Evolutionary conservation across 2,113 vertebrate species (phyloP), one percentile per base, ranked within the genome.

Genomic region (Poeciliopsis turrubarensis): DNA sequence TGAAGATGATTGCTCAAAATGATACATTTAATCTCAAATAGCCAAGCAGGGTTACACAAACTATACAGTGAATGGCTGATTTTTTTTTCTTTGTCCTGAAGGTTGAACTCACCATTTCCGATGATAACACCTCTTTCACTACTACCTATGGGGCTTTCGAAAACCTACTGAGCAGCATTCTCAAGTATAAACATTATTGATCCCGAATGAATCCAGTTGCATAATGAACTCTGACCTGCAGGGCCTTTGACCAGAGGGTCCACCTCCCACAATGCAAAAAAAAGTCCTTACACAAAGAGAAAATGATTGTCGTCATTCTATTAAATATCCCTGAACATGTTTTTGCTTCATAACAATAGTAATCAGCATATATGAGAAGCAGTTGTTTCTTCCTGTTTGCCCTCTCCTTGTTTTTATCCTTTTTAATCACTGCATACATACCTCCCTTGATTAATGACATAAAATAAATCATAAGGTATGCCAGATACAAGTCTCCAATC

Each of bases 401-500:
- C 41, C 67, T 34, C 32, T 25, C 13, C 78, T 73, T 15, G 25
- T 73, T 77, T 68, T 73, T 75, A 44, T 27, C 30, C 62, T 30
- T 68, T 79, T 80, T 87, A 89, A 84, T 88, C 86, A 54, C 68
- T 47, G 54, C 68, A 68, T 70, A 60, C n/a, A 29, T 29, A 70
- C 67, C 62, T 63, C 15, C 66, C 79, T 60, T 74, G 75, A 88
- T 74, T 88, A 88, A 88, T 92, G 93, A 91, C 87, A 83, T 73
- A 69, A 68, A 73, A 67, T 54, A 73, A 76, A 71, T 77, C 86
- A 84, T 78, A 65, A 82, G 91, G 87, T 89, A 86, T 80, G 82
- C 81, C 68, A 78, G 12, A 15, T 31, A 89, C 84, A 91, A 87
- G 78, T 89, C 82, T 83, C 86, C 83, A 91, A 92, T 92, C 94